Evolutionary conservation across 2,113 vertebrate species (phyloP).

Genomic region (Antechinus flavipes): DNA sequence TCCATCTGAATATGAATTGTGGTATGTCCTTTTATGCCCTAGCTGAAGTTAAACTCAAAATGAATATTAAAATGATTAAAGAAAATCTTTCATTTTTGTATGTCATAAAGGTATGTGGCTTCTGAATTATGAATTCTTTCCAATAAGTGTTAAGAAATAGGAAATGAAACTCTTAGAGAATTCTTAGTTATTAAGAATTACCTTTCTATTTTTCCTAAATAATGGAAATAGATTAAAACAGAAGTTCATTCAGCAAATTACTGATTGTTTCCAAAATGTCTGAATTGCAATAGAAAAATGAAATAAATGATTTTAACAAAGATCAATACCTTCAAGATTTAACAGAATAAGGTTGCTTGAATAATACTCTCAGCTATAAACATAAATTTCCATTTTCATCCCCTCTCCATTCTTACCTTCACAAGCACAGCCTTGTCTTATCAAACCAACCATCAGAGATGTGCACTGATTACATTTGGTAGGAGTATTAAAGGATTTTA

Average conservation of each 20-base stretch:
- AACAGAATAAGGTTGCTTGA: slow-evolving; percentile 20
- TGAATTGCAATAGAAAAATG: slow-evolving; percentile 27
- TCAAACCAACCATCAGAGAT: slow-evolving; percentile 98
- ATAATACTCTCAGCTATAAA: neutral
- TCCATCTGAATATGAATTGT: slow-evolving; percentile 17
- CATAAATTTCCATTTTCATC: neutral
- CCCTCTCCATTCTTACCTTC: slow-evolving; percentile 90
- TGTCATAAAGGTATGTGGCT: neutral
- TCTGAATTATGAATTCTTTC: neutral
- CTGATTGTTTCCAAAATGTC: slow-evolving; percentile 7
- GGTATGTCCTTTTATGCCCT: neutral
- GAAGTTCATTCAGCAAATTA: neutral
- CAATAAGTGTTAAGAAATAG: slow-evolving; percentile 35
- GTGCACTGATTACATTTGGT: slow-evolving; percentile 99
- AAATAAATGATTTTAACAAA: slow-evolving; percentile 10
- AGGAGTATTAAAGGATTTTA: slow-evolving; percentile 95
- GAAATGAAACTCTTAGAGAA: neutral
- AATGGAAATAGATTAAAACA: neutral
- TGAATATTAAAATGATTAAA: slow-evolving; percentile 13
- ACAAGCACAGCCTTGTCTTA: slow-evolving; percentile 97
- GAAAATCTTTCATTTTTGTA: slow-evolving; percentile 38
- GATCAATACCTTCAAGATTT: neutral
- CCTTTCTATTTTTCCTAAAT: slow-evolving; percentile 8
- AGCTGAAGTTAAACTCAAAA: slow-evolving; percentile 28
- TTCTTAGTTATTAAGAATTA: neutral